These are phyloP conservation scores for Gnatocerus cornutus DNA, from an alignment of 2,888 invertebrate species.

Conservation along the genomic window DNA sequence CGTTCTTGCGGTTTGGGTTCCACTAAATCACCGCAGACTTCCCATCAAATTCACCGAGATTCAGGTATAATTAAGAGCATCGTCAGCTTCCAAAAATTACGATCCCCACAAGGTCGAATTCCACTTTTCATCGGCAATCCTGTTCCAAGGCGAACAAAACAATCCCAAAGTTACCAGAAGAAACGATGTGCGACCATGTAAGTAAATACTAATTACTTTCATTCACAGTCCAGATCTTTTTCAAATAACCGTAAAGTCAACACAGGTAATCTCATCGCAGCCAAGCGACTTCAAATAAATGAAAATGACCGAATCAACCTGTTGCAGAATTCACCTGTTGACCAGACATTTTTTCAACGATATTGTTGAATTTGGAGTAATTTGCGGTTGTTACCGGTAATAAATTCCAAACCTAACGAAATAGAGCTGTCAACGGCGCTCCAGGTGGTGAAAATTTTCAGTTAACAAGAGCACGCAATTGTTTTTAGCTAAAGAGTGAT, in stretches of 20 bases:
- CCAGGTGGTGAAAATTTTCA: slow-evolving; percentile 57
- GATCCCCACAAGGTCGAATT: slow-evolving; percentile 28
- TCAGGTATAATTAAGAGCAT: slow-evolving; percentile 22
- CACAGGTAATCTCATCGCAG: slow-evolving; percentile 36
- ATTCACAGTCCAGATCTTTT: slow-evolving; percentile 45
- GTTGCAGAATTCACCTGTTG: background rate
- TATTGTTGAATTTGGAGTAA: background rate
- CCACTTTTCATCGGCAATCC: slow-evolving; percentile 26
- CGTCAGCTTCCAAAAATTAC: slow-evolving; percentile 33
- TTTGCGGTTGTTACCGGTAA: slow-evolving; percentile 26
- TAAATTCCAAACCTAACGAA: slow-evolving; percentile 54
- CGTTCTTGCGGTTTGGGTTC: slow-evolving; percentile 30
- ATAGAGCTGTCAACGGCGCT: slow-evolving; percentile 59
- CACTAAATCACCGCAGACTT: slow-evolving; percentile 28
- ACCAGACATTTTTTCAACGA: too few species aligned
- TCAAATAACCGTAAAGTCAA: slow-evolving; percentile 45
- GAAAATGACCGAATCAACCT: slow-evolving; percentile 21
- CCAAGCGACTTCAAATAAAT: slow-evolving; percentile 22
- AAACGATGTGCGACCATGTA: slow-evolving; percentile 39
- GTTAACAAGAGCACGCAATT: slow-evolving; percentile 55
- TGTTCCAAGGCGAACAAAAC: slow-evolving; percentile 16
- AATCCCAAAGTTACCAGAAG: slow-evolving; percentile 19
- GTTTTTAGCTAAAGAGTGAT: slow-evolving; percentile 47
- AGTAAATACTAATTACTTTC: slow-evolving; percentile 41
- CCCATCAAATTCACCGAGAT: slow-evolving; percentile 26